Base-by-base conservation (phyloP, 35 echinoderm and acorn worm species). In the Amphiura filiformis region DNA sequence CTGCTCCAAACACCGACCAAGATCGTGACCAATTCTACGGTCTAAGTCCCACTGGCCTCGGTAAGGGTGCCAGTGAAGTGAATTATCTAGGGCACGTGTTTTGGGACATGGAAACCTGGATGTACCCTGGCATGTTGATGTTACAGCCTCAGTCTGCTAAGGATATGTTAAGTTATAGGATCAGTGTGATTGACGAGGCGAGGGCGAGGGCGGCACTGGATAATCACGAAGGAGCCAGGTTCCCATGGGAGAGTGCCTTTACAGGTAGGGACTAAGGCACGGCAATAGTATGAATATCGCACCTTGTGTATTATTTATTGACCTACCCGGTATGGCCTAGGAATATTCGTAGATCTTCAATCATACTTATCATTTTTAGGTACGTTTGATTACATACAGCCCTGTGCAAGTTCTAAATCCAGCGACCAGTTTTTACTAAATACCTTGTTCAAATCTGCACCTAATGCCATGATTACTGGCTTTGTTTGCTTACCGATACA, bases 21-120 rank as follows among this genome's bases (percentile, higher is more conserved):
- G 61, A 70, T 4, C 9, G 26, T 2, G 26, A 70, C 28, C 17
- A 70, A 70, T 70, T 70, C 26, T 70, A 70, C 26, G 61, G 61
- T 1, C 17, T 70, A 18, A 70, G 61, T 70, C 17, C 61, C 3
- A 70, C 7, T 47, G 42, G 42, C 13, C 28, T 70, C 4, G 61
- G 61, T n/a, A 26, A 82, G n/a, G 41, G 41, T 17, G 41, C 41
- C 4, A 4, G 17, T 9, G 41, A 4, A 17, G 17, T 47, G 18
- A 70, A 70, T 70, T 26, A 70, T 30, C 61, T 18, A 70, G 93
- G 93, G 20, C 93, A 94, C 64, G 85, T 94, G 13, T 94, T 90
- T 36, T 94, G 93, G 93, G 93, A 94, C 78, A 82, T 86, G 84
- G 93, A 94, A 39, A 94, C 93, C 11, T 94, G 93, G 93, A 94